Percentiles rank a stretch among this genome's conserved stretches.
These are phyloP conservation scores for Synchiropus splendidus DNA, from an alignment of 2,113 vertebrate genomes.

Conservation along the genomic window DNA sequence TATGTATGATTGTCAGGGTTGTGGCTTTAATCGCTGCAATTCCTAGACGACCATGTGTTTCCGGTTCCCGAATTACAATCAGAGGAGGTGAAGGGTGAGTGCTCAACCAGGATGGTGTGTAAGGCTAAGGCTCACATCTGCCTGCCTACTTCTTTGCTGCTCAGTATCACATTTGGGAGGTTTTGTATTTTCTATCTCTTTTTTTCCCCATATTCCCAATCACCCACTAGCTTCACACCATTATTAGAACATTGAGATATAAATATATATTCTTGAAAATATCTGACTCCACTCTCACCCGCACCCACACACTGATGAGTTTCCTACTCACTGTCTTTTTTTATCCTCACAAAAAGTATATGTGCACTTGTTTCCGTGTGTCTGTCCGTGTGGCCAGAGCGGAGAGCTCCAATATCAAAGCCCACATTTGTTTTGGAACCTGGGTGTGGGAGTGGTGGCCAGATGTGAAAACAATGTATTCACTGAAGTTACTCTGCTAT, in stretches of 20 bases:
- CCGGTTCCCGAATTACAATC: no score
- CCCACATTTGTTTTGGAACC: slow-evolving; percentile 46
- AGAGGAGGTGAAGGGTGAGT: no score
- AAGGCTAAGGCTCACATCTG: no score
- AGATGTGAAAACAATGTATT: slow-evolving; percentile 47
- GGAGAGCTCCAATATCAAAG: slow-evolving; percentile 28
- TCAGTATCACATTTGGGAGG: no score
- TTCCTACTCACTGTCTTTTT: slow-evolving; percentile 1
- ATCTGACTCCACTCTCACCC: slow-evolving; percentile 29
- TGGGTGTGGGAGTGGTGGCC: slow-evolving; percentile 22
- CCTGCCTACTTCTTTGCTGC: no score
- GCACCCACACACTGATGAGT: slow-evolving; percentile 11
- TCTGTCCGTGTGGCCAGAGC: slow-evolving; percentile 13
- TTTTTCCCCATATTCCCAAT: no score
- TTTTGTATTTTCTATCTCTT: no score
- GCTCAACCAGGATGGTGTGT: no score
- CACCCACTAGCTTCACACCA: slow-evolving; percentile 8
- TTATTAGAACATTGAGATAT: slow-evolving; percentile 12
- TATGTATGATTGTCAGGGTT: no score
- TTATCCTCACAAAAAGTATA: slow-evolving; percentile 8
- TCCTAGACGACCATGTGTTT: no score
- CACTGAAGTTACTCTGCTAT: slow-evolving; percentile 28
- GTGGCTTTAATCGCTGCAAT: neutral
- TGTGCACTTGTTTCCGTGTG: slow-evolving; percentile 4
- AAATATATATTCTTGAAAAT: slow-evolving; percentile 1